Percentiles rank a stretch among this genome's conserved stretches.
phyloP scores from a whole-genome alignment of 1,140 invertebrate species.

The Diabrotica virgifera region DNA sequence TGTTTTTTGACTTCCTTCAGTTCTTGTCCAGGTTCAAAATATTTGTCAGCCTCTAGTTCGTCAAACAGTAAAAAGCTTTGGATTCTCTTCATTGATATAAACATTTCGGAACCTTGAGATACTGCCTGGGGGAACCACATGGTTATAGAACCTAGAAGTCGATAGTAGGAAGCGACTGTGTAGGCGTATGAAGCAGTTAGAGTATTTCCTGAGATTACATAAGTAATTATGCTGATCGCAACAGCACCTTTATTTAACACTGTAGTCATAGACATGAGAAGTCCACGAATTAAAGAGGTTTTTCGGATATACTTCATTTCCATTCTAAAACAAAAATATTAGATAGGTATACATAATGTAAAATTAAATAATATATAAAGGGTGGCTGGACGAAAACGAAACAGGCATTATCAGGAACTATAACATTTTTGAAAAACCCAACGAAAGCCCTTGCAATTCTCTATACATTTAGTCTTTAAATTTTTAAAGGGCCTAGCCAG shows the following conservation, averaged over 20 bases:
- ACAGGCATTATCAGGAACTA: too few relatives aligned
- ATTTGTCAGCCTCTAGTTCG: conserved; percentile 12
- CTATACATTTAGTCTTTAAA: too few relatives aligned
- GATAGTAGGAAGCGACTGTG: conserved; percentile 68
- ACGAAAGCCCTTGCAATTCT: too few relatives aligned
- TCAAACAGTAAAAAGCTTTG: conserved; percentile 54
- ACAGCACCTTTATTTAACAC: conserved; percentile 71
- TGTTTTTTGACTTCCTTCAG: neutral
- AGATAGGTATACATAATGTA: too few relatives aligned
- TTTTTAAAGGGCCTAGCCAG: too few relatives aligned
- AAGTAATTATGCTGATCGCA: conserved; percentile 72
- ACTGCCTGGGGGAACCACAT: conserved; percentile 65
- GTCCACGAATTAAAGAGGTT: conserved; percentile 60
- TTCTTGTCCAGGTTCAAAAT: neutral
- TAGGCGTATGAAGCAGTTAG: conserved; percentile 73
- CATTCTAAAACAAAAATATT: conserved; percentile 48
- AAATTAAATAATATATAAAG: too few relatives aligned
- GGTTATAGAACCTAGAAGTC: conserved; percentile 67
- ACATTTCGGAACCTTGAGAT: conserved; percentile 58
- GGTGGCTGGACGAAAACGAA: too few relatives aligned
- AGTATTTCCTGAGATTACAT: conserved; percentile 64
- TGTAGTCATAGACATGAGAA: conserved; percentile 68
- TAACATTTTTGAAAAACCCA: too few relatives aligned
- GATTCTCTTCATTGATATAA: conserved; percentile 63
- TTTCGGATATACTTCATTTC: conserved; percentile 36